Percentiles rank a stretch among this genome's conserved stretches.
phyloP scores from a whole-genome alignment of 2,888 invertebrate species.

The Stratiomys singularior region DNA sequence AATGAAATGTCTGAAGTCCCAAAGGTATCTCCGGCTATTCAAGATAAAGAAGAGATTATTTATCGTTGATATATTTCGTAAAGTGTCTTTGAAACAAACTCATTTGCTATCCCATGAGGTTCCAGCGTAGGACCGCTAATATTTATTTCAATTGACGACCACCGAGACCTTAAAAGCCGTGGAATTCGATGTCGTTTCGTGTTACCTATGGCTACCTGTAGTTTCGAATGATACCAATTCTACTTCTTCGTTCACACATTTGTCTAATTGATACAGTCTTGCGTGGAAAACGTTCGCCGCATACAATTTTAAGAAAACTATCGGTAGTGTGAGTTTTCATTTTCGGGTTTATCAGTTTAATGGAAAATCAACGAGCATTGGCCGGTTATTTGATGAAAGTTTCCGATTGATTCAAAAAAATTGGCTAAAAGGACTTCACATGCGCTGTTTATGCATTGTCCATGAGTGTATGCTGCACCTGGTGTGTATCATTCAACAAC shows the following conservation, averaged over 20 bases:
- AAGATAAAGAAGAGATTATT: neutral
- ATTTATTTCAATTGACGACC: constrained; percentile 2
- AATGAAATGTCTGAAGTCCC: constrained; percentile 40
- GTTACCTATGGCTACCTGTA: constrained; percentile 51
- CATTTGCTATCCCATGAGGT: constrained; percentile 21
- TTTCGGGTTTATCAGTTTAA: too few species aligned
- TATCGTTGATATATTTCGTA: neutral
- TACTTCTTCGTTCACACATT: constrained; percentile 42
- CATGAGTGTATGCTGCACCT: too few species aligned
- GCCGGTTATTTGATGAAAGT: too few species aligned
- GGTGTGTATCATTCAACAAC: too few species aligned
- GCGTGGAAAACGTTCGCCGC: neutral
- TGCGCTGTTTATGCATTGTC: too few species aligned
- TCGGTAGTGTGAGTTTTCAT: too few species aligned
- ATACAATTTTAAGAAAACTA: too few species aligned
- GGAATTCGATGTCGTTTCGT: constrained; percentile 53
- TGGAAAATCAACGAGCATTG: too few species aligned
- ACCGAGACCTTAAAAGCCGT: constrained; percentile 44
- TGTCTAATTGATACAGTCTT: constrained; percentile 38
- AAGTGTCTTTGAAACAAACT: constrained; percentile 30
- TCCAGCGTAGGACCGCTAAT: constrained; percentile 27
- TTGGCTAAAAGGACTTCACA: too few species aligned
- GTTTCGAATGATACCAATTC: constrained; percentile 9
- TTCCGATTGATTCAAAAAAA: too few species aligned
- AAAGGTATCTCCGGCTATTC: constrained; percentile 23